A percentile compares a stretch with the other conserved stretches of the same genome.
phyloP scores from a whole-genome alignment of 2,888 invertebrate species.

The Drosophila leonis region DNA sequence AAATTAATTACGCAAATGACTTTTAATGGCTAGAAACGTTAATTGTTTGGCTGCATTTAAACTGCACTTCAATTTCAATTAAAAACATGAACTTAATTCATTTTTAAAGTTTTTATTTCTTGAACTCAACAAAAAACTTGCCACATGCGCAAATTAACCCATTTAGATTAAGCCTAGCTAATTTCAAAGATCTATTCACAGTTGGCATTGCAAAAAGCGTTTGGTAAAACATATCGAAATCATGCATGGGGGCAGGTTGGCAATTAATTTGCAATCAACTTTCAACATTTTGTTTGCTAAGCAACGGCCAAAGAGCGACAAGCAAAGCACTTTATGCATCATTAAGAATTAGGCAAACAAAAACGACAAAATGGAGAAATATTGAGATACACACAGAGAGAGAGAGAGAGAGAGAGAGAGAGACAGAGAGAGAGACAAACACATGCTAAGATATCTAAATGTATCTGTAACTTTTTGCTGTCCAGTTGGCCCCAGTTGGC shows the following conservation, averaged over 20 bases:
- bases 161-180: slow-evolving; percentile 16
- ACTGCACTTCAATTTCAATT: background rate
- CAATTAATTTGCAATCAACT: slow-evolving; percentile 82
- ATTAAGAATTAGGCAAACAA: slow-evolving; percentile 79
- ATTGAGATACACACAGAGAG: slow-evolving; percentile 37
- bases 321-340: slow-evolving; percentile 78
- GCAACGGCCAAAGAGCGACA: slow-evolving; percentile 40
- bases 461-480: slow-evolving; percentile 47
- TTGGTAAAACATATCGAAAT: slow-evolving; percentile 28
- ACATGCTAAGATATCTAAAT: slow-evolving; percentile 29
- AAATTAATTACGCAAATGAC: slow-evolving; percentile 17
- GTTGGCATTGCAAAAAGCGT: slow-evolving; percentile 45
- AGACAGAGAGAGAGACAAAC: background rate
- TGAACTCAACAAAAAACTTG: background rate
- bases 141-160: slow-evolving; percentile 7
- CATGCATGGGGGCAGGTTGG: slow-evolving; percentile 41
- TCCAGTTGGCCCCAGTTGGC: slow-evolving; percentile 56
- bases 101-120: background rate
- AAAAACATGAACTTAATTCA: background rate
- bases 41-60: background rate
- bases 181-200: slow-evolving; percentile 6
- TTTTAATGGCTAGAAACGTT: background rate
- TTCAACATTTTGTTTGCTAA: slow-evolving; percentile 66
- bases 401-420: background rate
- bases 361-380: slow-evolving; percentile 80